Evolutionary conservation across 2,113 vertebrate species (phyloP).

Genomic region (Guaruba guarouba): DNA sequence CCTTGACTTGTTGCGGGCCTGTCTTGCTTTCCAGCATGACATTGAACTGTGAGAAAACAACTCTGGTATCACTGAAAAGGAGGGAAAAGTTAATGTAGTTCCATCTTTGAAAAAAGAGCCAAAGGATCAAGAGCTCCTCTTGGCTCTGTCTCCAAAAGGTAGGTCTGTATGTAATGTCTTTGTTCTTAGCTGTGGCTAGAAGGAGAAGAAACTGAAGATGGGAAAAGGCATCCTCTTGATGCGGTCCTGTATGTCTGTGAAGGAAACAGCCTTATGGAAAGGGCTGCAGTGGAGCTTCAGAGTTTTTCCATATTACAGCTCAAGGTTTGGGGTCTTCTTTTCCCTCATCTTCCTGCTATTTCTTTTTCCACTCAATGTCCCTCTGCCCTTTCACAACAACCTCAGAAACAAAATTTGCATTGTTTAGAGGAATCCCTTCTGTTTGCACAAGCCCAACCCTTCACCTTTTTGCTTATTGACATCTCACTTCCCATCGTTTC

Average conservation of each 20-base stretch:
- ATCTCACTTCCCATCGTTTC: background rate
- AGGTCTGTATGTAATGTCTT: background rate
- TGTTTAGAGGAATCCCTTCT: background rate
- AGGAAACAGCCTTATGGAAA: rapidly evolving
- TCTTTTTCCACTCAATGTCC: background rate
- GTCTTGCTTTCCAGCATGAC: background rate
- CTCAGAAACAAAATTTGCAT: background rate
- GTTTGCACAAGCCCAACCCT: background rate
- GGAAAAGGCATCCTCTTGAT: background rate
- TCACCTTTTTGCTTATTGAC: background rate
- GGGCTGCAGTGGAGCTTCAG: background rate
- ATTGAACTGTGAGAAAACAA: rapidly evolving
- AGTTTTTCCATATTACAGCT: background rate
- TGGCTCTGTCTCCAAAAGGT: background rate
- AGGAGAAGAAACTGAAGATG: background rate
- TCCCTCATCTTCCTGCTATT: background rate
- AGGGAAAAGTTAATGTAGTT: background rate
- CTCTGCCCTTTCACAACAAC: background rate
- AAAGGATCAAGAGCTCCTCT: background rate
- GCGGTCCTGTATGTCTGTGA: too few relatives aligned
- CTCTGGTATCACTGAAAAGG: background rate
- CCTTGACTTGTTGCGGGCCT: background rate
- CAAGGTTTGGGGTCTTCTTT: background rate
- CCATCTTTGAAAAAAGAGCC: background rate
- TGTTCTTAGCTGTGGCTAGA: background rate